phyloP scores from a whole-genome alignment of 53 echinoderm and acorn worm species.

The Crossaster papposus region DNA sequence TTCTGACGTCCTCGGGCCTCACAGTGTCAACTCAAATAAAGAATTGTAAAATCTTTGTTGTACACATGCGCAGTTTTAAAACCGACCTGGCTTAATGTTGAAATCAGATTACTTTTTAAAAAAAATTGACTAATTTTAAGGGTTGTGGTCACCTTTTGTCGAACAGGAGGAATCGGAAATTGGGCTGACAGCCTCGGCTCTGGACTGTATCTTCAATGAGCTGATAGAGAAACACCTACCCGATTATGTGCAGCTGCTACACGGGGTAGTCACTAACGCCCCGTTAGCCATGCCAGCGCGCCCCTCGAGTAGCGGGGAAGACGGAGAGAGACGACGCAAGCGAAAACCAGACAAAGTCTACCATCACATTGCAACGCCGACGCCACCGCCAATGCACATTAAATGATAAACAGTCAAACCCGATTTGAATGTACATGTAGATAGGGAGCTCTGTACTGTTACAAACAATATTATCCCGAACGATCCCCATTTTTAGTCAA shows the following conservation, averaged over 20 bases:
- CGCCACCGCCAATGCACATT: slow-evolving; percentile 62
- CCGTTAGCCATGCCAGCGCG: slow-evolving; percentile 1
- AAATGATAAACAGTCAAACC: slow-evolving; percentile 34
- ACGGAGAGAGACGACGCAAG: slow-evolving; percentile 62
- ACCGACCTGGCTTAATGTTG: no score
- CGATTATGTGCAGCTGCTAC: slow-evolving; percentile 33
- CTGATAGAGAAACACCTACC: slow-evolving; percentile 43
- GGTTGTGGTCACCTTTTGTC: neutral
- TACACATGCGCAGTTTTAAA: no score
- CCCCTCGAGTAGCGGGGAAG: slow-evolving; percentile 58
- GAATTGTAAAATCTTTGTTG: no score
- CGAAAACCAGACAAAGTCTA: slow-evolving; percentile 69
- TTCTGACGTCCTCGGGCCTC: no score
- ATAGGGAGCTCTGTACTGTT: no score
- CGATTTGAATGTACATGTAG: neutral
- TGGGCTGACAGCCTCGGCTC: slow-evolving; percentile 25
- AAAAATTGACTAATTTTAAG: no score
- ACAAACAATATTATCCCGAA: no score
- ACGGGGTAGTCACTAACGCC: neutral
- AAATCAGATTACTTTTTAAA: no score
- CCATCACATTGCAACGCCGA: slow-evolving; percentile 17
- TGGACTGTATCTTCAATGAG: slow-evolving; percentile 22
- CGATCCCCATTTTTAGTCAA: no score
- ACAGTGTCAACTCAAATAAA: no score
- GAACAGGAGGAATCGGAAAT: slow-evolving; percentile 53